Base-by-base conservation (phyloP, 1,140 invertebrate genomes). In the Arctopsyche grandis region DNA sequence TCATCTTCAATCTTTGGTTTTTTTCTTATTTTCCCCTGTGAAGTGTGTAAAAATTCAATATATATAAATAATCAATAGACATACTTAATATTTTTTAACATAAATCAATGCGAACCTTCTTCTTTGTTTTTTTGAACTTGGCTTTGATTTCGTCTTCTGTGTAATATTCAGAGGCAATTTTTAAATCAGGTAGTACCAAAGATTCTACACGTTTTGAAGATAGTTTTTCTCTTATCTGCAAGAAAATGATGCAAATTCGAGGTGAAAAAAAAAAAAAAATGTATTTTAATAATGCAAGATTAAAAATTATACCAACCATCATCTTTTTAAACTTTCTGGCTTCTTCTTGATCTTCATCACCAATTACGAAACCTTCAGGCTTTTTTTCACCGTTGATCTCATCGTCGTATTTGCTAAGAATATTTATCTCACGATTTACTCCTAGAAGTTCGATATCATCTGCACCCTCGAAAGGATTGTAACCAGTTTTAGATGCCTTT, bases 331-430 rank as follows among this genome's bases (percentile, higher is more conserved):
- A 84, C 60, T 85, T 83, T 74, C 83, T 80, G 9, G 84, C 85
- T 24, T 86, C 83, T 78, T 87, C 77, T 1, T 84, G 84, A 80
- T 87, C 87, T 69, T 89, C 87, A 78, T 90, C 88, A 70, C 96
- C 96, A 80, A 98, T 90, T 48, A 91, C 86, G 89, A 99, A 99
- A 60, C 91, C 93, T 60, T 93, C 91, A 75, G 91, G 92, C 83
- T 94, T 93, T 81, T 92, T 91, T 48, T 87, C 86, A 0, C 96
- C 96, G 63, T 95, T 92, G 58, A 99, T 94, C 87, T 99, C 97
- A 85, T 99, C 97, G 87, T 99, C 97, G 87, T 99, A 99, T 89
- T 99, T 99, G 78, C 92, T 88, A 7, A 99, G 90, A 19, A 98
- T 85, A 84, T 86, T 91, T 84, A 88, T 93, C 88, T 85, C 94